Evolutionary conservation across 2,113 vertebrate species (phyloP).

Genomic region (Anguilla rostrata): DNA sequence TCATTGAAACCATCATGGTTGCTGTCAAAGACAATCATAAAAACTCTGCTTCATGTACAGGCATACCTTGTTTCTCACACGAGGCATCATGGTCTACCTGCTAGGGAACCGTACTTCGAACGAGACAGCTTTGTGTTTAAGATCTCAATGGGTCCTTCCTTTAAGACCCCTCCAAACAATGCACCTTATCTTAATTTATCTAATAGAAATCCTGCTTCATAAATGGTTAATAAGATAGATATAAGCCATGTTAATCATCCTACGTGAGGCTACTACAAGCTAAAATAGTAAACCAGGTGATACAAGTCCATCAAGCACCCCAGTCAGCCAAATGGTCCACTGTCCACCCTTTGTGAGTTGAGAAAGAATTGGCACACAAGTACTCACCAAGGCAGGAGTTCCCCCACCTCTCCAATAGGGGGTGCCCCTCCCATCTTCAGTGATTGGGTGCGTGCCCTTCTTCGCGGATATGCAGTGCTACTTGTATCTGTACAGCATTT

Average conservation of each 20-base stretch:
- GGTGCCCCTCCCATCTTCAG: not conserved
- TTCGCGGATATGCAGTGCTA: constrained; percentile 50
- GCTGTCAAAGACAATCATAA: no score
- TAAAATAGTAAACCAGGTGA: not conserved
- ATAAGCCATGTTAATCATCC: not conserved
- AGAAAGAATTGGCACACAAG: not conserved
- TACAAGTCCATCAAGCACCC: no score
- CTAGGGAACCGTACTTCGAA: not conserved
- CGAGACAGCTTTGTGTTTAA: not conserved
- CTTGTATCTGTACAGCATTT: constrained; percentile 82
- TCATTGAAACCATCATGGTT: not conserved
- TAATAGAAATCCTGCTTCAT: not conserved
- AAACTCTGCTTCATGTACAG: not conserved
- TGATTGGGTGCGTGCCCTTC: not conserved
- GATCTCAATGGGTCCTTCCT: not conserved
- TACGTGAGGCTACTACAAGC: not conserved
- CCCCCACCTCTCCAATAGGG: not conserved
- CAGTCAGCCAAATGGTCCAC: no score
- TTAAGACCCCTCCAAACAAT: not conserved
- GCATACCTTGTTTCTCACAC: not conserved
- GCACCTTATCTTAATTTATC: not conserved
- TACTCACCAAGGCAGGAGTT: constrained; percentile 3
- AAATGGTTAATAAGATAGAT: not conserved
- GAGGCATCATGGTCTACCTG: not conserved
- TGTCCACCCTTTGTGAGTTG: not conserved